phyloP scores from a whole-genome alignment of 2,797 vertebrate species.

The Oreortyx pictus region DNA sequence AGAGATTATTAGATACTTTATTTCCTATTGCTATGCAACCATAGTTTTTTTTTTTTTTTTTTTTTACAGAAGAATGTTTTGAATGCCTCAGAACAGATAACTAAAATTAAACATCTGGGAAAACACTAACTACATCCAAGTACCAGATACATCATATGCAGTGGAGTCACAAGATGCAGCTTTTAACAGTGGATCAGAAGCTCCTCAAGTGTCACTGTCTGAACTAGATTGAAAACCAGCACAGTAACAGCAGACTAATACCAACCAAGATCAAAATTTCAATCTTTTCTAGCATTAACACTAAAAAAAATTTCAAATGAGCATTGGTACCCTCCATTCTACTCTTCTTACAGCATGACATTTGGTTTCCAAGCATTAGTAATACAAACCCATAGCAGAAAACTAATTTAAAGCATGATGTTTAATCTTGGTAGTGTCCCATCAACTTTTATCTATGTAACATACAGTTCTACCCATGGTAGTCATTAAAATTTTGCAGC shows the following conservation, averaged over 20 bases:
- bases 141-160: not conserved
- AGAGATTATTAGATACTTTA: not conserved
- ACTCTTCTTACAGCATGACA: not conserved
- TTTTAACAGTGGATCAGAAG: not conserved
- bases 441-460: not conserved
- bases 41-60: constrained; percentile 21
- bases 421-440: not conserved
- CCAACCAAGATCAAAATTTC: not conserved
- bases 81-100: constrained; percentile 20
- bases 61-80: constrained; percentile 12
- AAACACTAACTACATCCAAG: not conserved
- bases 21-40: constrained; percentile 1
- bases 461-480: not conserved
- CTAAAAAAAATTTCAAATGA: not conserved
- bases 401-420: not conserved
- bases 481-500: not conserved
- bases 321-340: not conserved
- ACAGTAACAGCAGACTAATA: not conserved
- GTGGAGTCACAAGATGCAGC: not conserved
- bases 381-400: not conserved
- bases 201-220: not conserved
- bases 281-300: not conserved
- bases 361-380: not conserved
- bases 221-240: not conserved
- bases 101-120: constrained; percentile 26